Evolutionary conservation across 2,113 vertebrate genomes (phyloP).

Genomic region (Zosterops hypoxanthus): DNA sequence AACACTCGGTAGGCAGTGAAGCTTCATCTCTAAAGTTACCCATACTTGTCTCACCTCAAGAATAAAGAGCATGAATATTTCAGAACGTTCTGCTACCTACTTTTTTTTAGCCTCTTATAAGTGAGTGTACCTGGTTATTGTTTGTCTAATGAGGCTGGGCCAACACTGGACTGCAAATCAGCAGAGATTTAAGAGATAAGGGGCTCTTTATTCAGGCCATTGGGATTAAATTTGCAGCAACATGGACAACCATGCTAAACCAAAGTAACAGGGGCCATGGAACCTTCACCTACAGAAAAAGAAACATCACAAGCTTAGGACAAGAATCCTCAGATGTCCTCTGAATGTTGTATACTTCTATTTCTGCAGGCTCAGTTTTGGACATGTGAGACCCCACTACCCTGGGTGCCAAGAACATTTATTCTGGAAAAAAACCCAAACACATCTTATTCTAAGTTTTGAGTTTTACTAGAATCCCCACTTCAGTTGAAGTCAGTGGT

Average conservation of each 20-base stretch:
- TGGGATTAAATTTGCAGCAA: neutral
- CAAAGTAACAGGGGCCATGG: neutral
- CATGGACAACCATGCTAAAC: neutral
- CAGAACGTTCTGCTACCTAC: neutral
- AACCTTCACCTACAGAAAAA: neutral
- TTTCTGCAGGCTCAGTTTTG: neutral
- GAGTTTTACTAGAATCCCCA: neutral
- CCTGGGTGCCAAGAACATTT: neutral
- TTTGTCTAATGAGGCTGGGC: neutral
- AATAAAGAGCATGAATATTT: neutral
- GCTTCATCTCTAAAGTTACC: neutral
- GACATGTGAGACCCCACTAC: fast-evolving
- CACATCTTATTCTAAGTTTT: neutral
- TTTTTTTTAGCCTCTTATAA: neutral
- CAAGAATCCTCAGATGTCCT: neutral
- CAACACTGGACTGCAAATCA: neutral
- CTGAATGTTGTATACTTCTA: neutral
- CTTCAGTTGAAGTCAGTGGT: neutral
- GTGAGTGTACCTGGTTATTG: neutral
- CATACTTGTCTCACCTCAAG: neutral
- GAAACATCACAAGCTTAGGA: neutral
- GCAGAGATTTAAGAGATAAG: neutral
- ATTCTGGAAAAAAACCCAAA: neutral
- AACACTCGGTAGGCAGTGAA: neutral
- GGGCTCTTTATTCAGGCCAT: neutral